Percentiles rank a stretch among this genome's conserved stretches.
Evolutionary conservation across 1,140 invertebrate species (phyloP).

Genomic region (Drosophila yakuba): DNA sequence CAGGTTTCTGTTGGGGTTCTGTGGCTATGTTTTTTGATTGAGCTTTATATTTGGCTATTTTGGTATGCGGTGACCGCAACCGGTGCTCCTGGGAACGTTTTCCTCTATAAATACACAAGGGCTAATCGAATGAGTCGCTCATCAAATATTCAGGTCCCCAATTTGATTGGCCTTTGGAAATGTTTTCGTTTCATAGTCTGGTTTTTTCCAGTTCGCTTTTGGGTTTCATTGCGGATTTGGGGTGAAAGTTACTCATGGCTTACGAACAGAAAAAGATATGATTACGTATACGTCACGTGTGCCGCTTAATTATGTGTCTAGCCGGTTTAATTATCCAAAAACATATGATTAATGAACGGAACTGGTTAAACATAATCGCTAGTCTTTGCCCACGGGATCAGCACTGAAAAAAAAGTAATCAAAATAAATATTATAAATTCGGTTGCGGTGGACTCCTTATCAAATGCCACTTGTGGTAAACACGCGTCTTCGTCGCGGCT

Average conservation of each 20-base stretch:
- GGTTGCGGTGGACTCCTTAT: constrained; percentile 25
- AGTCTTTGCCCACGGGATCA: constrained; percentile 24
- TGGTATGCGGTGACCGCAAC: constrained; percentile 34
- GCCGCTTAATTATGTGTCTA: constrained; percentile 19
- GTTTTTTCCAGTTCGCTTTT: constrained; percentile 26
- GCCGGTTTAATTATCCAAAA: constrained; percentile 33
- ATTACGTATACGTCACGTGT: constrained; percentile 55
- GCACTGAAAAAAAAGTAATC: constrained; percentile 13
- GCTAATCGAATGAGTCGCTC: constrained; percentile 37
- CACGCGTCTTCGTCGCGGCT: constrained; percentile 46
- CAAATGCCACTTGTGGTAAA: constrained; percentile 48
- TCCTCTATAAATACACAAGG: constrained; percentile 36
- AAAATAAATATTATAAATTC: constrained; percentile 32
- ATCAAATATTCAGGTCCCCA: constrained; percentile 32
- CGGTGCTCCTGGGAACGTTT: constrained; percentile 29
- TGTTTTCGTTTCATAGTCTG: constrained; percentile 25
- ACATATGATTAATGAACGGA: constrained; percentile 1
- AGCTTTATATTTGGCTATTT: constrained; percentile 62
- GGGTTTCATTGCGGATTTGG: not conserved
- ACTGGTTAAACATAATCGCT: constrained; percentile 16
- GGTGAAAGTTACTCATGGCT: constrained; percentile 29
- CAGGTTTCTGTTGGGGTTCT: constrained; percentile 24
- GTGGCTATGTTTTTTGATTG: constrained; percentile 40
- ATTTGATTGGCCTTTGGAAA: constrained; percentile 35
- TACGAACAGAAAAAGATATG: constrained; percentile 5